Evolutionary conservation across 1,140 invertebrate genomes (phyloP).

Genomic region (Zaprionus camerounensis): DNA sequence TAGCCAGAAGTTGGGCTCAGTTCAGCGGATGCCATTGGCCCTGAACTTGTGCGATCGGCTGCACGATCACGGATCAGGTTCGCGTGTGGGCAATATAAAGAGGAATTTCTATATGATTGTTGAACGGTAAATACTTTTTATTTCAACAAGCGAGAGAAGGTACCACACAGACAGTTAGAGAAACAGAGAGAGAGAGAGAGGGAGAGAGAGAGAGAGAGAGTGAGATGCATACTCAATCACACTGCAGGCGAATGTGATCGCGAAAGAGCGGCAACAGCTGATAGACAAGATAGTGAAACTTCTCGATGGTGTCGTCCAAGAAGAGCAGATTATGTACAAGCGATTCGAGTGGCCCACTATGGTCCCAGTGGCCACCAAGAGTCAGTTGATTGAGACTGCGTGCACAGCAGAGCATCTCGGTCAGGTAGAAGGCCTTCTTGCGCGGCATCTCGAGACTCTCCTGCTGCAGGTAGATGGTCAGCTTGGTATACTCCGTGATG

Average conservation of each 20-base stretch:
- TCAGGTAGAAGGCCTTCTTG: constrained; percentile 33
- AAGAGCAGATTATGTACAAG: constrained; percentile 14
- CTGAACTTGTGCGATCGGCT: constrained; percentile 3
- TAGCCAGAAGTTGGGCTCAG: constrained; percentile 1
- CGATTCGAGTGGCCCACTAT: background rate
- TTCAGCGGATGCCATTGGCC: background rate
- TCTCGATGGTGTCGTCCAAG: constrained; percentile 31
- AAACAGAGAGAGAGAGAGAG: background rate
- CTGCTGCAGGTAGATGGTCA: constrained; percentile 19
- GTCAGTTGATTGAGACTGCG: constrained; percentile 13
- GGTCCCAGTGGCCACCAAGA: background rate
- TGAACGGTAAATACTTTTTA: constrained; percentile 5
- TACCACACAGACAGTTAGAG: background rate
- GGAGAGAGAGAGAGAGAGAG: background rate
- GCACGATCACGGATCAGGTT: background rate
- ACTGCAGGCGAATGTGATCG: constrained; percentile 34
- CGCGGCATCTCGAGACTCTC: constrained; percentile 35
- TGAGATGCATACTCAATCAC: background rate
- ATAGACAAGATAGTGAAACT: constrained; percentile 36
- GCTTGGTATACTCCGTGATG: constrained; percentile 8
- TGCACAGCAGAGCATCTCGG: constrained; percentile 37
- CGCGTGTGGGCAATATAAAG: background rate
- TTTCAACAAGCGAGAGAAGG: background rate
- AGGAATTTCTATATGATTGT: background rate
- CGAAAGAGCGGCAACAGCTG: constrained; percentile 37